Evolutionary conservation across 2,113 vertebrate species (phyloP), one percentile per base, ranked within the genome.

Genomic region (Tupaia chinensis): DNA sequence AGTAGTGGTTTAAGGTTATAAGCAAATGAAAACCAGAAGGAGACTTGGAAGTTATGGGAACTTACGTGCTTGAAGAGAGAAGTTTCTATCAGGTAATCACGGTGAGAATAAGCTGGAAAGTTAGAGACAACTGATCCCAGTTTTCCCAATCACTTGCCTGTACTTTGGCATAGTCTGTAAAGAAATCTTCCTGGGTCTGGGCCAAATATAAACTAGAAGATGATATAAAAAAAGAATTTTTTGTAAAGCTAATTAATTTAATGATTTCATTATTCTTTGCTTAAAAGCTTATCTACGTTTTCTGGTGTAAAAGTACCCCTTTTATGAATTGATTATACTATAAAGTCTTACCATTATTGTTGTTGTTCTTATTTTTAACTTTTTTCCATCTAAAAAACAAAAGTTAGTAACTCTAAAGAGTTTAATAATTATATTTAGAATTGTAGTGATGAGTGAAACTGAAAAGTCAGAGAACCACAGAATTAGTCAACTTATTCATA

Each of bases 21-120:
- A 95, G 73, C 70, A 97, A 97, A 97, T 97, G 89, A 97, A 97
- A 98, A 96, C 91, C 97, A 97, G 96, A 96, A 96, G 94, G 89
- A 91, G 27, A 69, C 60, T 61, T 77, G 58, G 13, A 89, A 97
- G 80, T 80, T 29, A 53, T 1, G 5, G 3, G 27, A 95, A 74
- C 76, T 56, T 89, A 17, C 17, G 29, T 89, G 61, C 63, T 94
- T 73, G 15, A 89, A 93, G 82, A 95, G 22, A 19, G 1, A 78
- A 83, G 44, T 66, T 84, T 91, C 83, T 81, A 58, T 32, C 84
- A 93, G 72, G 89, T 81, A 68, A 89, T 29, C 65, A n/a, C 10
- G 17, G 7, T 9, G 25, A 77, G 34, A 25, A 56, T 44, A 25
- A 79, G 5, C 16, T 66, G 2, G 12, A 27, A 68, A n/a, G 1